A percentile compares a stretch with the other conserved stretches of the same genome.
phyloP scores from a whole-genome alignment of 2,888 invertebrate genomes.

The Pristionchus entomophagus region DNA sequence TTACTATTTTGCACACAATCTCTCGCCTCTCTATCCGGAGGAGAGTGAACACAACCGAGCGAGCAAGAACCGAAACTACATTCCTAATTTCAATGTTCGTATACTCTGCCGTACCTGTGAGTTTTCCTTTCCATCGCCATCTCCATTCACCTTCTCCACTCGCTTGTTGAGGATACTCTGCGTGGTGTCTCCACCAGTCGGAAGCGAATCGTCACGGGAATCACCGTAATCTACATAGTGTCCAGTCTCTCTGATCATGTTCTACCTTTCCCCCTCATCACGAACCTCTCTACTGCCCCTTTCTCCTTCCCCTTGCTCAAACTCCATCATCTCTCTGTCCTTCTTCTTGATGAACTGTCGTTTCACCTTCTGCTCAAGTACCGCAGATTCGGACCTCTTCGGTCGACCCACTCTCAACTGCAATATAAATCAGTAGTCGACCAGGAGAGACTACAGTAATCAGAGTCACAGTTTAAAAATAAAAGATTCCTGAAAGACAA shows the following conservation, averaged over 20 bases:
- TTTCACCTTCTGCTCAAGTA: background rate
- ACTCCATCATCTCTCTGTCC: background rate
- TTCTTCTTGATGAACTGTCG: background rate
- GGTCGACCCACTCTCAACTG: conserved; percentile 1
- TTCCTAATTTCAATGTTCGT: too few relatives aligned
- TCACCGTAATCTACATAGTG: background rate
- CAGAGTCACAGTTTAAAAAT: background rate
- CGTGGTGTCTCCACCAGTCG: too few relatives aligned
- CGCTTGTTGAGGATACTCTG: too few relatives aligned
- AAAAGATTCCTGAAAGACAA: background rate
- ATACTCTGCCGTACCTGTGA: too few relatives aligned
- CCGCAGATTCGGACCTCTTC: background rate
- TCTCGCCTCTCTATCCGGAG: too few relatives aligned
- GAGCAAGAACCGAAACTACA: too few relatives aligned
- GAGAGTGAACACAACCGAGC: too few relatives aligned
- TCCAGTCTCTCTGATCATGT: too few relatives aligned
- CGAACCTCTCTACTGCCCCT: background rate
- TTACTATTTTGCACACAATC: too few relatives aligned
- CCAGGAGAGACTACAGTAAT: background rate
- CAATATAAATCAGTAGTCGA: background rate
- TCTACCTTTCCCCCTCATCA: background rate
- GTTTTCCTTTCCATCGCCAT: too few relatives aligned
- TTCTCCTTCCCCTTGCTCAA: background rate
- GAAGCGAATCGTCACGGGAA: too few relatives aligned
- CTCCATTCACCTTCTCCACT: too few relatives aligned